Evolutionary conservation across 2,888 invertebrate genomes (phyloP), one percentile per base, ranked within the genome.

Genomic region (Allygus modestus): DNA sequence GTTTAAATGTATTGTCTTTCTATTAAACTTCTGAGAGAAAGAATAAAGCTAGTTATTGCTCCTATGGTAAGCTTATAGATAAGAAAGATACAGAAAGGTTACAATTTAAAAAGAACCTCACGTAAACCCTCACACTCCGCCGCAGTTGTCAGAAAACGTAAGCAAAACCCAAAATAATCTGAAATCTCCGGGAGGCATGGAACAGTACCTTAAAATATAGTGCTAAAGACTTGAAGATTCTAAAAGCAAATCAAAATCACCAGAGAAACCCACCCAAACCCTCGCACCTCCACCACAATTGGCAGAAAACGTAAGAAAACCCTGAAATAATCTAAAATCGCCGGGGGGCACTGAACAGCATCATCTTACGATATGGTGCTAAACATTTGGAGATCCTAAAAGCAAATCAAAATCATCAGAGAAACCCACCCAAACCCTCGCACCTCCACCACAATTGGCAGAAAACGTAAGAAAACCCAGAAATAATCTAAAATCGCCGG

Each of bases 401-500:
- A n/a, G n/a, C n/a, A n/a, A n/a, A n/a, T n/a, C n/a, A n/a, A n/a
- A n/a, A n/a, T n/a, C n/a, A n/a, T n/a, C n/a, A n/a, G n/a, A n/a
- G n/a, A 51, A 51, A 17, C 51, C 51, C 51, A 51, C 17, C 51
- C 51, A 51, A n/a, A n/a, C n/a, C n/a, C n/a, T n/a, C n/a, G 15
- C 51, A 17, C 51, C 51, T 15, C n/a, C 51, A 51, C 51, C 17
- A 17, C 51, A 51, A 51, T 51, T 15, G 51, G 51, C 51, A 11
- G n/a, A 51, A 58, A 58, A 58, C 26, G 58, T 23, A 23, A 58
- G 58, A 58, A 58, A 26, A 5, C 58, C 58, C 58, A 2, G 58
- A 58, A 58, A 58, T 58, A 58, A 58, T 51, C 51, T 58, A 23
- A 58, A 58, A 58, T 23, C 20, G 58, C 58, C 58, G 23, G 58